phyloP scores from a whole-genome alignment of 1,140 invertebrate genomes.

The Leptinotarsa defecta region DNA sequence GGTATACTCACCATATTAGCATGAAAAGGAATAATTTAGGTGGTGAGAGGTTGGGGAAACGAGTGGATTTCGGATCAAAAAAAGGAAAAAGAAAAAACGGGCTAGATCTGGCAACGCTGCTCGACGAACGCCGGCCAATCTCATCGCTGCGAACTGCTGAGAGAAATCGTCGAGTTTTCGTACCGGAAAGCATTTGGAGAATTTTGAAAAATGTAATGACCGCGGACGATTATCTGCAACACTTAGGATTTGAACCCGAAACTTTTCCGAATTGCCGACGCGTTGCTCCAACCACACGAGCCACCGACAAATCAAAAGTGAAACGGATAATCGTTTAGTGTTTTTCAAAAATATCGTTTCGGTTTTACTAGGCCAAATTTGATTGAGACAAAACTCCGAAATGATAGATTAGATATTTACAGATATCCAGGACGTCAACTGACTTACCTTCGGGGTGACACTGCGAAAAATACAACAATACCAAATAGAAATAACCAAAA shows the following conservation, averaged over 20 bases:
- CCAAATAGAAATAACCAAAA: slow-evolving; percentile 29
- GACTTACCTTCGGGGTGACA: slow-evolving; percentile 4
- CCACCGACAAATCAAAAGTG: slow-evolving; percentile 24
- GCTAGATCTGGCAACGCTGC: slow-evolving; percentile 30
- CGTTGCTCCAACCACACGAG: slow-evolving; percentile 21
- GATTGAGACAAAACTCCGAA: not conserved
- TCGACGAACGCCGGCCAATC: slow-evolving; percentile 27
- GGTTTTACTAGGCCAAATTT: slow-evolving; percentile 8
- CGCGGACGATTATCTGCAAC: slow-evolving; percentile 22
- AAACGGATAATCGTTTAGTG: slow-evolving; percentile 17
- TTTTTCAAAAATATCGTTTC: slow-evolving; percentile 7
- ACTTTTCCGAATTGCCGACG: not conserved
- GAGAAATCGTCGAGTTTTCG: slow-evolving; percentile 33
- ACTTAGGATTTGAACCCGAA: slow-evolving; percentile 19
- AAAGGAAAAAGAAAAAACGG: slow-evolving; percentile 18
- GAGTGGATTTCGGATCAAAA: not conserved
- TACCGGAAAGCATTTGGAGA: slow-evolving; percentile 7
- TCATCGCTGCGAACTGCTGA: slow-evolving; percentile 40
- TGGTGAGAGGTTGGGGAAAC: not conserved
- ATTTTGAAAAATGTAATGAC: slow-evolving; percentile 1
- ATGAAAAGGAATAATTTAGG: no score
- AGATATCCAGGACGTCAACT: slow-evolving; percentile 5
- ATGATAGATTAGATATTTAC: slow-evolving; percentile 1
- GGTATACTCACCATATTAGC: no score
- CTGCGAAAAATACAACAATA: slow-evolving; percentile 29